A percentile compares a stretch with the other conserved stretches of the same genome.
Conservation (phyloP, 2,797 vertebrate genomes). For the Onychomys torridus region DNA sequence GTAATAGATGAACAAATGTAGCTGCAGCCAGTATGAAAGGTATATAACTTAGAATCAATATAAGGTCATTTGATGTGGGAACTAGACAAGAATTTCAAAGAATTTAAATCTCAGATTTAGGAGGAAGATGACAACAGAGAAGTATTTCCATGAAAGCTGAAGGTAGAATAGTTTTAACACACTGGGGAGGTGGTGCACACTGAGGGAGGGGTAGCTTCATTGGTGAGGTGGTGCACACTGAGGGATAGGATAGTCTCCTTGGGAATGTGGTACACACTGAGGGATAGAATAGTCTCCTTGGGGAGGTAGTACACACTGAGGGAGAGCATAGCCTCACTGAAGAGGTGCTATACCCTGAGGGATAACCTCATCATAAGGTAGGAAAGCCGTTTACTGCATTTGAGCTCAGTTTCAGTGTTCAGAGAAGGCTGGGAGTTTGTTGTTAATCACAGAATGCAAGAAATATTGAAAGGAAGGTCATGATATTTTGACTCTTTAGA, state of each 20-base stretch:
- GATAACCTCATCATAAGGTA: neutral
- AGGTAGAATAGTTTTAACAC: neutral
- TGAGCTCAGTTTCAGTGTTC: neutral
- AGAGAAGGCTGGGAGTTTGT: neutral
- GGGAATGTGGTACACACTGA: neutral
- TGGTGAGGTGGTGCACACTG: neutral
- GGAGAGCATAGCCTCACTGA: neutral
- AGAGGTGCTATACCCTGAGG: neutral
- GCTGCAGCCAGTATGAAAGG: neutral
- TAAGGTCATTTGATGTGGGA: neutral
- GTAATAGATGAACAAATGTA: neutral
- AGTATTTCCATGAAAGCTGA: neutral
- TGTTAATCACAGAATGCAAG: neutral
- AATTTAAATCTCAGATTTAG: neutral
- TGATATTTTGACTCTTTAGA: neutral
- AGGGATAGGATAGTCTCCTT: neutral
- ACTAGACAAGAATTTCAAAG: neutral
- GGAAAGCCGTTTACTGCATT: neutral
- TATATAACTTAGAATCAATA: neutral
- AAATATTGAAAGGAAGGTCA: neutral
- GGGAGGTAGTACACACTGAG: neutral
- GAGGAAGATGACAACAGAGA: neutral
- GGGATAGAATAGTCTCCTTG: accelerated
- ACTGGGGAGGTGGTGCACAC: neutral
- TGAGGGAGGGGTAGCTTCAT: neutral